phyloP scores from a whole-genome alignment of 1,140 invertebrate genomes.

The Paralvinella palmiformis region DNA sequence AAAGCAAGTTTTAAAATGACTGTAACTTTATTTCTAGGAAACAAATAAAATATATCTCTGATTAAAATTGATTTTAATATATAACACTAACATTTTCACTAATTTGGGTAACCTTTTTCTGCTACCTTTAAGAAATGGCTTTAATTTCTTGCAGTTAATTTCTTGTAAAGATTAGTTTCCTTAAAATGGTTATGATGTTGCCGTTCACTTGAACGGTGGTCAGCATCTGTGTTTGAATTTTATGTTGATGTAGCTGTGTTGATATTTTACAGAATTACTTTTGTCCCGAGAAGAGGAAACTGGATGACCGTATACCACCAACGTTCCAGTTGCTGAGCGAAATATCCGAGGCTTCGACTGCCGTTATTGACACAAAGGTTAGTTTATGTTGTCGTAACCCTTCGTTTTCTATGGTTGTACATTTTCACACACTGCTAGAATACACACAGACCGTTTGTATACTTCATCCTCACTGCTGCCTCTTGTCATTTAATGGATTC shows the following conservation, averaged over 20 bases:
- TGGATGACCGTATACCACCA: conserved; percentile 75
- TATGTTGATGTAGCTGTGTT: conserved; percentile 20
- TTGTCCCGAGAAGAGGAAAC: conserved; percentile 81
- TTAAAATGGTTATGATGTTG: conserved; percentile 14
- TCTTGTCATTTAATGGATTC: too few relatives aligned
- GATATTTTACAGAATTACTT: conserved; percentile 62
- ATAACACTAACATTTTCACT: too few relatives aligned
- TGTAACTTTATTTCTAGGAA: too few relatives aligned
- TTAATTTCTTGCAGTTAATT: neutral
- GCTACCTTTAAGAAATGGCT: neutral
- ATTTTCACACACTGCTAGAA: too few relatives aligned
- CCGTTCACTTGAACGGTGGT: too few relatives aligned
- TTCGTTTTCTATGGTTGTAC: too few relatives aligned
- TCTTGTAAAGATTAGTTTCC: neutral
- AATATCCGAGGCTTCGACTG: conserved; percentile 75
- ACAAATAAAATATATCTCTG: too few relatives aligned
- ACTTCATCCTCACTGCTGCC: too few relatives aligned
- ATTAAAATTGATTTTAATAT: too few relatives aligned
- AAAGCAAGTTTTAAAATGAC: too few relatives aligned
- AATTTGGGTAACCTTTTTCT: neutral
- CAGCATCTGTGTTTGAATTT: conserved; percentile 15
- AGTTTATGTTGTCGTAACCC: conserved; percentile 16
- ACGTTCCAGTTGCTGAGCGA: conserved; percentile 82
- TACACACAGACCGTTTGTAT: too few relatives aligned
- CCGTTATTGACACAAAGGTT: conserved; percentile 78